Percentiles rank a stretch among this genome's conserved stretches.
Evolutionary conservation across 2,888 invertebrate species (phyloP).

Genomic region (Scaptomyza polygonia): DNA sequence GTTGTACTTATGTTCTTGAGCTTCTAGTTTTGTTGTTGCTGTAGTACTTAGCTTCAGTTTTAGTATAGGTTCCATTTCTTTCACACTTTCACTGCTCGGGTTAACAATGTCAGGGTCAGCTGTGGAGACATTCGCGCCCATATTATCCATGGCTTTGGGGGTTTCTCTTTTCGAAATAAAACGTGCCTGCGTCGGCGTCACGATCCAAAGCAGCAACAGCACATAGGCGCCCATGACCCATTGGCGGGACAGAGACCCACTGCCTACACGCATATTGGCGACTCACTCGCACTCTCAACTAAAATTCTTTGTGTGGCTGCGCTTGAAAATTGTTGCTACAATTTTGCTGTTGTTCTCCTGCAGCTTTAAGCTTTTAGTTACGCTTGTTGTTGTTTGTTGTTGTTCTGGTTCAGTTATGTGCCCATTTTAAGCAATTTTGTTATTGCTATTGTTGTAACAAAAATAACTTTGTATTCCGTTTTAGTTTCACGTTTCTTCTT

Average conservation of each 20-base stretch:
- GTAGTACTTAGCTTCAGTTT: conserved; percentile 1
- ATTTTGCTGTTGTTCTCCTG: conserved; percentile 30
- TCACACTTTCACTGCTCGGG: conserved; percentile 49
- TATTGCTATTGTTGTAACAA: conserved; percentile 14
- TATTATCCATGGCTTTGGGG: conserved; percentile 25
- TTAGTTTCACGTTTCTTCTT: conserved; percentile 39
- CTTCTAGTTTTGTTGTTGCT: conserved; percentile 18
- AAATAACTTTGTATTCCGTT: conserved; percentile 22
- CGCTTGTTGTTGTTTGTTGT: conserved; percentile 13
- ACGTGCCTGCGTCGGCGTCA: conserved; percentile 63
- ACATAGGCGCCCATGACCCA: conserved; percentile 44
- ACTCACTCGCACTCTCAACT: conserved; percentile 23
- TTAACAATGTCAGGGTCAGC: conserved; percentile 73
- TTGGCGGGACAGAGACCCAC: conserved; percentile 21
- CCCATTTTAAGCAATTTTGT: conserved; percentile 53
- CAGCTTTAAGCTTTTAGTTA: conserved; percentile 12
- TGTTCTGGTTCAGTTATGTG: conserved; percentile 36
- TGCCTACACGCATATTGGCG: conserved; percentile 47
- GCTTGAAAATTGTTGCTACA: conserved; percentile 50
- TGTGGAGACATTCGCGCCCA: conserved; percentile 38
- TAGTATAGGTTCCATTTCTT: conserved; percentile 6
- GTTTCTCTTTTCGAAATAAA: conserved; percentile 74
- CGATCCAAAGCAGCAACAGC: conserved; percentile 37
- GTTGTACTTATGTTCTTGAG: conserved; percentile 6
- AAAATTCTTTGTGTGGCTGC: conserved; percentile 46